Evolutionary conservation across 1,140 invertebrate genomes (phyloP), one percentile per base, ranked within the genome.

Genomic region (Oscheius sp.): DNA sequence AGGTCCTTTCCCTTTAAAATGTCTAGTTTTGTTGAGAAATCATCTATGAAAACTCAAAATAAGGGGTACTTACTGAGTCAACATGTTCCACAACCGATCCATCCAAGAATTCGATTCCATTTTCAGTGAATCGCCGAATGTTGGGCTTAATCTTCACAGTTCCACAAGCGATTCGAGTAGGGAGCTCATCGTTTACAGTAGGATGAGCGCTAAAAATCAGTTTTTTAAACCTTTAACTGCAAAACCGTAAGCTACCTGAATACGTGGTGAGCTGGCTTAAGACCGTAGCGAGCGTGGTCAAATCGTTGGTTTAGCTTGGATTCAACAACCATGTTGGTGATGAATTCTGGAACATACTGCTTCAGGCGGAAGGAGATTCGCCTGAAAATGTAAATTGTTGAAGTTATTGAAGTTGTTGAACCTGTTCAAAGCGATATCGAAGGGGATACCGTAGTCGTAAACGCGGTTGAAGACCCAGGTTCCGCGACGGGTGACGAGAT

Each of bases 111-210:
- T 81, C 73, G 2, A 86, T 81, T 10, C 84, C 85, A 7, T 73
- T 80, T 49, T 82, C 78, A 0, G 84, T 85, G 73, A 87, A 82
- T 38, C 74, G 34, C 32, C 75, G 74, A 29, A 87, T 79, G 64
- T 85, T 80, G n/a, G 82, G 77, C 66, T 85, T 86, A 3, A 86
- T 61, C 29, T 69, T 59, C 13, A 86, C 82, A 52, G 80, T 82
- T 4, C 88, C 88, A 23, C 74, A 84, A 45, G 86, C 78, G 18
- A 88, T 85, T 28, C 74, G 20, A 85, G 84, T 86, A 79, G 71
- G 86, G 2, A 88, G 78, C 38, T 87, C 86, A 73, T 88, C 87
- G 74, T 88, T 88, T 31, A 88, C 85, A 62, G 85, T 88, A 0
- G 85, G 84, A 78, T 88, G 34, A 84, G 72, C 86, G 0, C 73